Evolutionary conservation across 2,888 invertebrate genomes (phyloP), one percentile per base, ranked within the genome.

Genomic region (Polia nebulosa): DNA sequence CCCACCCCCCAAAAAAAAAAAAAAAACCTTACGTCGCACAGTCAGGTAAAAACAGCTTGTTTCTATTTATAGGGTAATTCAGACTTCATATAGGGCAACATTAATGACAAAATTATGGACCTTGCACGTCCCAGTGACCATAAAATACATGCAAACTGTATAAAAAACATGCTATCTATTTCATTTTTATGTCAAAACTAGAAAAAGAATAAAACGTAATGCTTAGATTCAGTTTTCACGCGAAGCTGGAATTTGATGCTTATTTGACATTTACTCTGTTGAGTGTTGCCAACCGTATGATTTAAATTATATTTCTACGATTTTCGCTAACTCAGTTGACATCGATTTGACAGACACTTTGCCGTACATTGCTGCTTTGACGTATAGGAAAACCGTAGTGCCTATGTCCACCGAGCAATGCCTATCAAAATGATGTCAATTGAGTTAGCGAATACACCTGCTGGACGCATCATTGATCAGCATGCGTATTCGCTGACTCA

Each of bases 171-270:
- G 3, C 17, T 27, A 1, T 17, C 32, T 32, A 6, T 53, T 53
- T 73, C 73, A 62, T 39, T 25, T 73, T 6, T 13, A 22, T 15
- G 15, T 25, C 1, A 45, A 39, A 20, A 22, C 27, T 20, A 72
- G 52, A 39, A 62, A n/a, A 63, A 53, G 5, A 45, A n/a, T 20
- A n/a, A n/a, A 45, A 53, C 0, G 1, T 15, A 20, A 63, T 53
- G 64, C 36, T 47, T 1, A 0, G 7, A 32, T 5, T 5, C 1
- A 1, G 6, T 7, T 9, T 32, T 32, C 1, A 11, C 22, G 2
- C 2, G 1, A 17, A 29, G 2, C 3, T 68, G 49, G 27, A 72
- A 68, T 6, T 27, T 44, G 3, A 1, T 9, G 3, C 8, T 3
- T 8, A n/a, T 22, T 22, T 22, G 22, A 13, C 22, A 22, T 7